phyloP scores from a whole-genome alignment of 2,888 invertebrate species.

The Lasioglossum oenotherae region DNA sequence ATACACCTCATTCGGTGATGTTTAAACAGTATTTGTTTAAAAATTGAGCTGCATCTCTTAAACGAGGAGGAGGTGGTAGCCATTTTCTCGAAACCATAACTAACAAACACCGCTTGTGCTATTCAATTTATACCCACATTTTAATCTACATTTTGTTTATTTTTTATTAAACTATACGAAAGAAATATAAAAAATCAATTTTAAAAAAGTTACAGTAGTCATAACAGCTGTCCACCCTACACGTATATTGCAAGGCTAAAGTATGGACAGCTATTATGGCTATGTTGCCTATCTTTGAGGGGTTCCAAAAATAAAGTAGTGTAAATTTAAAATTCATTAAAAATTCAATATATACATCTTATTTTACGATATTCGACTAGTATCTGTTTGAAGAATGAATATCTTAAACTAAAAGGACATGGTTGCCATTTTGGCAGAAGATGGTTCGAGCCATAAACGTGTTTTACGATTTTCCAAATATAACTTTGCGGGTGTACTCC shows the following conservation, averaged over 20 bases:
- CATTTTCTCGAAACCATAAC: not conserved
- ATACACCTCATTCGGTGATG: not conserved
- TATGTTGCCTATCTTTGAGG: not conserved
- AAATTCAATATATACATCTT: not conserved
- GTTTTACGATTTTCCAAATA: too few relatives aligned
- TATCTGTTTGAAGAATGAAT: too few relatives aligned
- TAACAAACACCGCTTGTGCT: too few relatives aligned
- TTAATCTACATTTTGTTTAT: not conserved
- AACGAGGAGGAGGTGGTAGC: not conserved
- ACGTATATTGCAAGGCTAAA: not conserved
- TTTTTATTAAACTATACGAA: not conserved
- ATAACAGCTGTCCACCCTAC: not conserved
- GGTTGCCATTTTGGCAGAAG: not conserved
- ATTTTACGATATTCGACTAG: too few relatives aligned
- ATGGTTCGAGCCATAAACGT: not conserved
- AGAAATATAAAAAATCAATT: not conserved
- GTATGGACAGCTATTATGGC: not conserved
- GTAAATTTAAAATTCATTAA: not conserved
- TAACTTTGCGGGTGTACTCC: too few relatives aligned
- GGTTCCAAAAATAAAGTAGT: not conserved
- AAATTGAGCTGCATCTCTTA: not conserved
- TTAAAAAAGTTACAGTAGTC: not conserved
- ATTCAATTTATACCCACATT: not conserved
- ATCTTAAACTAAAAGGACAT: not conserved
- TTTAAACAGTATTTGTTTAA: not conserved